Evolutionary conservation across 2,888 invertebrate species (phyloP).

Genomic region (Atrina japonica): DNA sequence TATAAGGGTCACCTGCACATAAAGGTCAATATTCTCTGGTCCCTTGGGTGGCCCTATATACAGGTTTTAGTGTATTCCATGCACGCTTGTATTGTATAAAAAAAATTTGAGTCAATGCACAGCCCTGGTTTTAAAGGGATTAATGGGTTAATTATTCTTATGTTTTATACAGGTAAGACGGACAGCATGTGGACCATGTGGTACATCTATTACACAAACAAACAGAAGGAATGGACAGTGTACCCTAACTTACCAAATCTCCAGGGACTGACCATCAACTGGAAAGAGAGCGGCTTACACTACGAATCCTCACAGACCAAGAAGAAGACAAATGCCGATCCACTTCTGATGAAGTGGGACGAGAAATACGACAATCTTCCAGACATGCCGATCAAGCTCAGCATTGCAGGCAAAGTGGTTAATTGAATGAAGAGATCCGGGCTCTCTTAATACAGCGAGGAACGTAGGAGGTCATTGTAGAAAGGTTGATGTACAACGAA

Average conservation of each 20-base stretch:
- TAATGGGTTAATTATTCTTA: not conserved
- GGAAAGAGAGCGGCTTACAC: constrained; percentile 68
- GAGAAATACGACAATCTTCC: constrained; percentile 46
- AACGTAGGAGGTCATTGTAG: too few relatives aligned
- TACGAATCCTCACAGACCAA: constrained; percentile 38
- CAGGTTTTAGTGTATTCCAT: too few relatives aligned
- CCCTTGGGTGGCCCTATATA: too few relatives aligned
- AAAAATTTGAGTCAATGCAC: too few relatives aligned
- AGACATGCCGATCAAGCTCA: constrained; percentile 42
- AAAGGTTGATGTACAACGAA: too few relatives aligned
- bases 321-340: constrained; percentile 21
- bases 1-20: too few relatives aligned
- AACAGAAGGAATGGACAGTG: constrained; percentile 57
- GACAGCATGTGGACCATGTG: constrained; percentile 74
- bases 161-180: constrained; percentile 38
- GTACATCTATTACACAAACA: constrained; percentile 68
- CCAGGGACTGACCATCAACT: constrained; percentile 60
- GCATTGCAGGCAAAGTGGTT: constrained; percentile 42
- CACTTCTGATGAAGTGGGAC: constrained; percentile 42
- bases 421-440: too few relatives aligned
- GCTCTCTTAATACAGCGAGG: too few relatives aligned
- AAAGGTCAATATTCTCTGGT: too few relatives aligned
- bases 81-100: too few relatives aligned
- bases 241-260: constrained; percentile 57
- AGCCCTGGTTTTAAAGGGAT: too few relatives aligned